phyloP scores from a whole-genome alignment of 2,797 vertebrate species.

The Tarsius wallacei region DNA sequence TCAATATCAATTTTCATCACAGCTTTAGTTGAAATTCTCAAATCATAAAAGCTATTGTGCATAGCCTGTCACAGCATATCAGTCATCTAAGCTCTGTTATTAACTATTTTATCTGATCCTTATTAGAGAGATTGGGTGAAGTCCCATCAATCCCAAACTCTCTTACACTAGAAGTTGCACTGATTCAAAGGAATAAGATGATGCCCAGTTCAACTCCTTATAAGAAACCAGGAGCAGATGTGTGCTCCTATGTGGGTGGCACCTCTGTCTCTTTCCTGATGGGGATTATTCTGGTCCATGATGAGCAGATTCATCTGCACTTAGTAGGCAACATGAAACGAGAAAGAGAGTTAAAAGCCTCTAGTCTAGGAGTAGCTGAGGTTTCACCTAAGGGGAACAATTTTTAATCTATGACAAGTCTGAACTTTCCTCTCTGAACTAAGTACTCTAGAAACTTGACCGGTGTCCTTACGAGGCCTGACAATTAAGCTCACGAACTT shows the following conservation, averaged over 20 bases:
- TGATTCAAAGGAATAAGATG: neutral
- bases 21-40: constrained; percentile 10
- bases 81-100: neutral
- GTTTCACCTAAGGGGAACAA: neutral
- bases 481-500: too few species aligned
- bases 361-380: neutral
- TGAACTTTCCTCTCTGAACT: neutral
- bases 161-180: neutral
- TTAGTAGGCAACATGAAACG: neutral
- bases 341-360: neutral
- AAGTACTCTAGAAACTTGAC: neutral
- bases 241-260: neutral
- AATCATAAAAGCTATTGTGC: neutral
- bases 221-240: neutral
- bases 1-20: neutral
- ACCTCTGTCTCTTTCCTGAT: neutral
- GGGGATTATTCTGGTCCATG: neutral
- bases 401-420: neutral
- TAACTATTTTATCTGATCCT: neutral
- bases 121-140: neutral
- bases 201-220: neutral
- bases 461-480: too few species aligned
- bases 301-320: neutral
- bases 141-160: neutral
- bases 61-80: neutral